phyloP scores from a whole-genome alignment of 2,888 invertebrate species.

The Drosophila mettleri region DNA sequence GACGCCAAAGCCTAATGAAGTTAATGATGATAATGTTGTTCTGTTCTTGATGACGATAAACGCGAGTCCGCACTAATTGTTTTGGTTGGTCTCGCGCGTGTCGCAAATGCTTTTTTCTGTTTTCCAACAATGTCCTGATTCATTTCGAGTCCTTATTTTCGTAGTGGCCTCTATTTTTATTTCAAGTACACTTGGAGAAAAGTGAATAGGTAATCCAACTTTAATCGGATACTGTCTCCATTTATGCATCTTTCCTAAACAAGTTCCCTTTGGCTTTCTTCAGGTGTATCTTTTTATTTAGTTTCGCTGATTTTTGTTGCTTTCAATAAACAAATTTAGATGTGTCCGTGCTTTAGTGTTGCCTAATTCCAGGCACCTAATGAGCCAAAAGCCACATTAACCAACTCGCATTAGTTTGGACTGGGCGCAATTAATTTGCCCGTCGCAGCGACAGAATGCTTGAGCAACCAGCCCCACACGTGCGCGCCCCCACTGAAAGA shows the following conservation, averaged over 20 bases:
- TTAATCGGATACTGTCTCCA: no score
- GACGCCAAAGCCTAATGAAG: slow-evolving; percentile 26
- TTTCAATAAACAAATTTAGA: slow-evolving; percentile 34
- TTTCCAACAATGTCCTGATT: slow-evolving; percentile 20
- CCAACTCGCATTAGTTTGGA: slow-evolving; percentile 63
- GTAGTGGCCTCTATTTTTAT: slow-evolving; percentile 8
- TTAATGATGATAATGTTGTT: slow-evolving; percentile 18
- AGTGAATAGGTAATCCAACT: no score
- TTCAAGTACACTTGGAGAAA: background rate
- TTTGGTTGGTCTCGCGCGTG: slow-evolving; percentile 23
- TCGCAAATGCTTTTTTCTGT: slow-evolving; percentile 6
- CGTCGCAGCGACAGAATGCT: slow-evolving; percentile 19
- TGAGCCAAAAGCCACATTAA: slow-evolving; percentile 62
- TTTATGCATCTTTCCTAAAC: no score
- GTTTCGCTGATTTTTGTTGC: background rate
- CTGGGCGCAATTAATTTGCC: slow-evolving; percentile 52
- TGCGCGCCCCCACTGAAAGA: background rate
- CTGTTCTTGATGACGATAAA: background rate
- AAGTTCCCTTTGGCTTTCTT: background rate
- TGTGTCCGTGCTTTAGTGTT: slow-evolving; percentile 24
- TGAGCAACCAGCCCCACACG: background rate
- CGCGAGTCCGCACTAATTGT: slow-evolving; percentile 33
- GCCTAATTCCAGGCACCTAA: slow-evolving; percentile 61
- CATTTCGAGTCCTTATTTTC: slow-evolving; percentile 4
- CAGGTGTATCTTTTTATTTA: background rate